Percentiles rank a stretch among this genome's conserved stretches.
These are phyloP conservation scores for Copidosoma aretas DNA, from an alignment of 2,888 invertebrate genomes.

Conservation along the genomic window DNA sequence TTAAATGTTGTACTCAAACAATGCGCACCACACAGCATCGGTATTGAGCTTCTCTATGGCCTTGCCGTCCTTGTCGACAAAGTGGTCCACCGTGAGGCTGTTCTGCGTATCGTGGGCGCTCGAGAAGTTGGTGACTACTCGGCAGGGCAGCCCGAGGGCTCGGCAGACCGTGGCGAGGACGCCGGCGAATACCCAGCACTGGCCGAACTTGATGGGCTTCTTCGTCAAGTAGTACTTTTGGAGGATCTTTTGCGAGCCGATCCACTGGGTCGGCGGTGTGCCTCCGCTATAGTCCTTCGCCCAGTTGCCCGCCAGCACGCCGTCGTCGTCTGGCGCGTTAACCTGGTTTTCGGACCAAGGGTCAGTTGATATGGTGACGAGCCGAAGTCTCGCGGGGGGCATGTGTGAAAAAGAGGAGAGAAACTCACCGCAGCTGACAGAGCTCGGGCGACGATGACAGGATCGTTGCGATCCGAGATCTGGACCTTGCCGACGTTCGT, in stretches of 20 bases:
- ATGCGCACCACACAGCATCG: slow-evolving; percentile 81
- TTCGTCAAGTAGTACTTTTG: slow-evolving; percentile 83
- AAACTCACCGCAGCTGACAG: slow-evolving; percentile 80
- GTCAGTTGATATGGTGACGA: no score
- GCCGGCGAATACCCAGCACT: slow-evolving; percentile 95
- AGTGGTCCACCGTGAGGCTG: slow-evolving; percentile 89
- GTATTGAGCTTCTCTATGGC: slow-evolving; percentile 81
- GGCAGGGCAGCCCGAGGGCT: slow-evolving; percentile 85
- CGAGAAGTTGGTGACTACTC: slow-evolving; percentile 86
- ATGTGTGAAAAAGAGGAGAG: no score
- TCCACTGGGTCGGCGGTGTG: slow-evolving; percentile 87
- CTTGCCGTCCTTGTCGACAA: slow-evolving; percentile 80
- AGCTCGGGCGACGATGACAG: slow-evolving; percentile 77
- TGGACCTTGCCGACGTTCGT: slow-evolving; percentile 74
- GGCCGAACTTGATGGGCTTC: slow-evolving; percentile 90
- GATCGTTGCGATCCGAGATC: slow-evolving; percentile 74
- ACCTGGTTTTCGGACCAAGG: slow-evolving; percentile 56
- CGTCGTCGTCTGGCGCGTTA: slow-evolving; percentile 86
- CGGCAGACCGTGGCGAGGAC: slow-evolving; percentile 90
- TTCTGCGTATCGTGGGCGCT: slow-evolving; percentile 96
- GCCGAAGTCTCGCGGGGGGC: no score
- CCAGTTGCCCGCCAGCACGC: slow-evolving; percentile 88
- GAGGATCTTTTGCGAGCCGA: slow-evolving; percentile 84
- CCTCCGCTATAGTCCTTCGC: slow-evolving; percentile 85
- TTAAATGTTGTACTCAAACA: no score